Evolutionary conservation across 2,113 vertebrate species (phyloP).

Genomic region (Scopus umbretta): DNA sequence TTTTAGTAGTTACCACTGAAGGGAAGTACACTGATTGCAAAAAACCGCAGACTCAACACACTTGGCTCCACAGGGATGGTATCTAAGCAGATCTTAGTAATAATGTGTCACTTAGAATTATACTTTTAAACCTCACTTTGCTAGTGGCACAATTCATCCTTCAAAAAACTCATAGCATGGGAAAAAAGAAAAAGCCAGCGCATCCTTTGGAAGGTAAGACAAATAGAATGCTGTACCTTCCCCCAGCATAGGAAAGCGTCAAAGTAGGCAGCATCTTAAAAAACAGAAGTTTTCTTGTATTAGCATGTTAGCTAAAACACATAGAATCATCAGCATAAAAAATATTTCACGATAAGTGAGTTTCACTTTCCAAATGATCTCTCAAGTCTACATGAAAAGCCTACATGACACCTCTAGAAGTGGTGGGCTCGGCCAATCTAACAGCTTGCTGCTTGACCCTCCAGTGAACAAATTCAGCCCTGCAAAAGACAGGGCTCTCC

Average conservation of each 20-base stretch:
- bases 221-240: not conserved
- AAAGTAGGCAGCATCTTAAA: not conserved
- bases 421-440: not conserved
- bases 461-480: not conserved
- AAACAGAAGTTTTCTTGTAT: not conserved
- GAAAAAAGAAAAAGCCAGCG: not conserved
- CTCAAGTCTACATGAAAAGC: not conserved
- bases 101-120: not conserved
- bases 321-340: not conserved
- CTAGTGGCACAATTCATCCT: not conserved
- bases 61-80: not conserved
- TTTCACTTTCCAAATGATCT: not conserved
- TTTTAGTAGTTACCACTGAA: constrained; percentile 39
- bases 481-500: not conserved
- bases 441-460: not conserved
- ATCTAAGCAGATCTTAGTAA: not conserved
- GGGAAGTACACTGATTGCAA: constrained; percentile 49
- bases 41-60: constrained; percentile 47
- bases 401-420: not conserved
- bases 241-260: not conserved
- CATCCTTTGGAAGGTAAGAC: not conserved
- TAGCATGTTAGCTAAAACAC: not conserved
- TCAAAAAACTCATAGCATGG: not conserved
- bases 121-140: not conserved
- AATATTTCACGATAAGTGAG: no score